Base-by-base conservation (phyloP, 2,888 invertebrate genomes). In the Chrysolina americana region DNA sequence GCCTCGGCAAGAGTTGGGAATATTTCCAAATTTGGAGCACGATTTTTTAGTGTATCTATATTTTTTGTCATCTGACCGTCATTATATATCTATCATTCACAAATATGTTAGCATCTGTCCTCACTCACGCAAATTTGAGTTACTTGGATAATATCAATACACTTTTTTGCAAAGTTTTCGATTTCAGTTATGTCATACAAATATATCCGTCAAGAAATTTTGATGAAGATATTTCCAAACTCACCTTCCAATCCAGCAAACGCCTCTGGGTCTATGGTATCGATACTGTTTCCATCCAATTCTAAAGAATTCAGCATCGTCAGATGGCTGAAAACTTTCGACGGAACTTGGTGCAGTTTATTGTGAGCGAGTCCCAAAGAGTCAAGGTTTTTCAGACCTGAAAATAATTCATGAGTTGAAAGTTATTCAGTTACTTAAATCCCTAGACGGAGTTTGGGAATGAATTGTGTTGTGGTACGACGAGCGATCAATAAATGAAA, bases 181-280 rank as follows among this genome's bases (percentile, higher is more conserved):
- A 5, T 44, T 44, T 44, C 44, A 44, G 13, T 5, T 44, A 44
- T 8, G 10, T 11, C n/a, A 9, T 9, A 19, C 53, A 11, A 53
- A 2, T 10, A 10, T 3, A 48, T 48, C 9, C 8, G 9, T 17
- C n/a, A 6, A 36, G 36, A 36, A 8, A 28, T 28, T 28, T 28
- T 28, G 28, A 28, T 28, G 5, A 36, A 36, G 36, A 8, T 36
- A 36, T 36, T 9, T 17, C 10, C 10, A 28, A 41, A 53, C 75
- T 89, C 89, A 96, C 96, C 96, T 93, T 96, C 96, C 68, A 96
- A 90, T 79, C 96, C 97, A 76, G 92, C 91, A 85, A 97, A 97
- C 36, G 96, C 96, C 81, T 94, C 94, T 75, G 94, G 93, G 86
- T 96, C 95, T 81, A 97, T 93, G 81, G 92, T 90, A 80, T 91